Percentiles rank a stretch among this genome's conserved stretches.
Evolutionary conservation across 1,140 invertebrate species (phyloP).

Genomic region (Drosophila kanapiae): DNA sequence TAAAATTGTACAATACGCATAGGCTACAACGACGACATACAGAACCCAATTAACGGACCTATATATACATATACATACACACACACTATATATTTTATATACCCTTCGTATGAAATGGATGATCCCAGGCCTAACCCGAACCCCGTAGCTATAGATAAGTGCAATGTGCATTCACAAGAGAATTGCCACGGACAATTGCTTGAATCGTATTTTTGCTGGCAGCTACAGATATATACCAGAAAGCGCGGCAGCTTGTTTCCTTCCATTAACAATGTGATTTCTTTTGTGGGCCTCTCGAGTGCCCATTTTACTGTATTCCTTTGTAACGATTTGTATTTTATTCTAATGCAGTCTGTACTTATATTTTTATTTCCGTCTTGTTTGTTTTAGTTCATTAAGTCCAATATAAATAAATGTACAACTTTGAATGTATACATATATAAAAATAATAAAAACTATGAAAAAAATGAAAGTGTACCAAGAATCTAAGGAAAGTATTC

Average conservation of each 20-base stretch:
- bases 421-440: constrained; percentile 51
- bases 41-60: constrained; percentile 54
- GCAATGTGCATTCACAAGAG: constrained; percentile 24
- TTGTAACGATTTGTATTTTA: constrained; percentile 25
- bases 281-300: constrained; percentile 8
- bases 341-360: constrained; percentile 52
- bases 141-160: constrained; percentile 37
- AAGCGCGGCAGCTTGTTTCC: constrained; percentile 7
- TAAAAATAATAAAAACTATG: constrained; percentile 24
- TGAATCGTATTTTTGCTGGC: constrained; percentile 47
- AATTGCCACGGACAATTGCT: constrained; percentile 68
- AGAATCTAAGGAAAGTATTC: background rate
- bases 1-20: constrained; percentile 65
- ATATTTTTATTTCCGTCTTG: constrained; percentile 30
- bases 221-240: constrained; percentile 8
- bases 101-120: constrained; percentile 57
- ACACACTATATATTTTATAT: constrained; percentile 75
- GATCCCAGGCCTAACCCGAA: constrained; percentile 18
- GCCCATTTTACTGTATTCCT: constrained; percentile 2
- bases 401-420: constrained; percentile 38
- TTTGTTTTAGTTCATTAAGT: constrained; percentile 40
- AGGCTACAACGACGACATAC: constrained; percentile 57
- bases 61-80: constrained; percentile 38
- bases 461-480: constrained; percentile 1
- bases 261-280: constrained; percentile 22